phyloP scores from a whole-genome alignment of 2,888 invertebrate species.

The Embidobia sp. region DNA sequence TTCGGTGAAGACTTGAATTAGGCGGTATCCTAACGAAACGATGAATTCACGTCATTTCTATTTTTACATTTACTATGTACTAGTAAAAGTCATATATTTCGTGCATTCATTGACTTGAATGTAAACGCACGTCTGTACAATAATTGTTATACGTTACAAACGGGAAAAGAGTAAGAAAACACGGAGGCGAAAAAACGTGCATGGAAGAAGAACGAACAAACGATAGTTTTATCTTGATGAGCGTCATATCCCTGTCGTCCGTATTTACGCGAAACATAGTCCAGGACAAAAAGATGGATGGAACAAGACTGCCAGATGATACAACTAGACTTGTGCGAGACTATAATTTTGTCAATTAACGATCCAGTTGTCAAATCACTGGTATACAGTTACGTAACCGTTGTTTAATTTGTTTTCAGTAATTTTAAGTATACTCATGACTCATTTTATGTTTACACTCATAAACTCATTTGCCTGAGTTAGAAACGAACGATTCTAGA shows the following conservation, averaged over 20 bases:
- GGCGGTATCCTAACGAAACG: slow-evolving; percentile 60
- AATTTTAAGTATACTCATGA: no score
- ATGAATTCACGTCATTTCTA: slow-evolving; percentile 64
- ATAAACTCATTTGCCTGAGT: no score
- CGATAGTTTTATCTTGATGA: slow-evolving; percentile 57
- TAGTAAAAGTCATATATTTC: slow-evolving; percentile 64
- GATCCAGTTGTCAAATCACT: no score
- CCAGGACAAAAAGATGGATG: slow-evolving; percentile 58
- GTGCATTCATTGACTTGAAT: slow-evolving; percentile 59
- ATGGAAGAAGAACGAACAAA: background rate
- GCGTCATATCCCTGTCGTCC: slow-evolving; percentile 62
- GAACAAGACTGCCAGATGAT: slow-evolving; percentile 62
- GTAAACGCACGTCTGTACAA: slow-evolving; percentile 64
- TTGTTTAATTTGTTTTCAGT: no score
- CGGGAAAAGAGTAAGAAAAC: background rate
- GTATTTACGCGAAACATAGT: slow-evolving; percentile 59
- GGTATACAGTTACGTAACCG: no score
- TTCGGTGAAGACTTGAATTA: slow-evolving; percentile 62
- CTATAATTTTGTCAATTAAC: slow-evolving; percentile 44
- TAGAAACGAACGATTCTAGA: no score
- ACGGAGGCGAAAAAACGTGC: background rate
- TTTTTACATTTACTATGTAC: slow-evolving; percentile 68
- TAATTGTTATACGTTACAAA: slow-evolving; percentile 64
- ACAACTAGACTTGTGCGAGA: slow-evolving; percentile 13
- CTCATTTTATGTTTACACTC: no score